These are phyloP conservation scores for Auanema freiburgensis DNA, from an alignment of 2,888 invertebrate genomes.

Conservation along the genomic window DNA sequence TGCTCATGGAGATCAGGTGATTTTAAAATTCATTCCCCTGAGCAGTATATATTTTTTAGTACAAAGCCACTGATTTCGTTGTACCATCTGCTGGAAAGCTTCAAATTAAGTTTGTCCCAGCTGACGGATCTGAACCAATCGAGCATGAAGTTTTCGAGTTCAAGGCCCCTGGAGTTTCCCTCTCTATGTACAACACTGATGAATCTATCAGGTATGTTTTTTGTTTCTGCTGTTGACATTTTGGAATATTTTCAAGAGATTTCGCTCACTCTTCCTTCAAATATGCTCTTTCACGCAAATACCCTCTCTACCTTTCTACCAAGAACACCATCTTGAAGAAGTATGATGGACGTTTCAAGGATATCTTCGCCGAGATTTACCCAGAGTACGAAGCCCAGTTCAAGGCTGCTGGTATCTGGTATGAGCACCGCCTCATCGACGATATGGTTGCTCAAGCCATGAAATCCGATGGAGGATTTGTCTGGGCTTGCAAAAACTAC, in stretches of 20 bases:
- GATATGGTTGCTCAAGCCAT: conserved; percentile 90
- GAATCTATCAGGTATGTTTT: conserved; percentile 69
- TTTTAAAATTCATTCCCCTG: not conserved
- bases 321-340: conserved; percentile 87
- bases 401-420: conserved; percentile 88
- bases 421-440: conserved; percentile 95
- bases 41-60: conserved; percentile 66
- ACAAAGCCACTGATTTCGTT: conserved; percentile 93
- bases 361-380: conserved; percentile 86
- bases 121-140: conserved; percentile 47
- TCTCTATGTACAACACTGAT: conserved; percentile 94
- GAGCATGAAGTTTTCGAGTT: conserved; percentile 41
- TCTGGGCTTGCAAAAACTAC: conserved; percentile 99
- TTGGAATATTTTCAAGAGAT: conserved; percentile 58
- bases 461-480: conserved; percentile 93
- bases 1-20: conserved; percentile 79
- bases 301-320: conserved; percentile 76
- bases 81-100: conserved; percentile 87
- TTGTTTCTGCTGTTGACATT: not conserved
- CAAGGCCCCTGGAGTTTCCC: conserved; percentile 76
- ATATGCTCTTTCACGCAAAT: conserved; percentile 80
- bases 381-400: conserved; percentile 79
- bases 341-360: conserved; percentile 88
- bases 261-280: conserved; percentile 94
- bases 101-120: conserved; percentile 77